Evolutionary conservation across 2,888 invertebrate genomes (phyloP), one percentile per base, ranked within the genome.

Genomic region (Rhagonycha lutea): DNA sequence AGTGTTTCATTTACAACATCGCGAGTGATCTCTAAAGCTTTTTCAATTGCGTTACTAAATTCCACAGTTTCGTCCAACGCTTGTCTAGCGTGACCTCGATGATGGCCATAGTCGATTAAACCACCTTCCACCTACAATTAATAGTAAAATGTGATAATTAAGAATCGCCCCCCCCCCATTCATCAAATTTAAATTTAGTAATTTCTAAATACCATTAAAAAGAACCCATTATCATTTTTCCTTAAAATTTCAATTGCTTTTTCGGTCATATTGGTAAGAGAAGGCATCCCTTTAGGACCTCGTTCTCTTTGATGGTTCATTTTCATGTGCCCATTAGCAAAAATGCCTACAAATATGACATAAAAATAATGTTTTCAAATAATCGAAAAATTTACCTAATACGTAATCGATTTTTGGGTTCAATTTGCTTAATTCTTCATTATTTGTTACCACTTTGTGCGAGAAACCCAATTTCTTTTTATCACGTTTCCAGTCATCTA

Each of bases 41-140:
- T 88, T 68, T 91, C 88, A 0, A 98, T 92, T 0, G 98, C 96
- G 0, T 92, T 91, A 72, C 95, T 95, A 81, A 98, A 90, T 0
- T 94, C 93, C 0, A 94, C 88, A 0, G 95, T 92, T 86, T 98
- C 97, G 73, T 92, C 90, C 10, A 98, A 88, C 0, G 97, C 96
- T 70, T 91, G 92, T 78, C 91, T 91, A 0, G 95, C 95, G 77
- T 91, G 91, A 14, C 95, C 95, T 1, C 94, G 90, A 86, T 98
- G 98, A 86, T 97, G 96, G 0, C 94, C 95, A 86, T 93, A 93
- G 87, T 97, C 96, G 78, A 97, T 95, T 82, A 95, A 90, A 0
- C 96, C 96, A 10, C 95, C 95, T 89, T 96, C 96, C 26, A 96
- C 92, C 93, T 69, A 69, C 18, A 47, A 70, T 9, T 11, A 61